Base-by-base conservation (phyloP, 1,140 invertebrate species). In the Leptopilina boulardi region DNA sequence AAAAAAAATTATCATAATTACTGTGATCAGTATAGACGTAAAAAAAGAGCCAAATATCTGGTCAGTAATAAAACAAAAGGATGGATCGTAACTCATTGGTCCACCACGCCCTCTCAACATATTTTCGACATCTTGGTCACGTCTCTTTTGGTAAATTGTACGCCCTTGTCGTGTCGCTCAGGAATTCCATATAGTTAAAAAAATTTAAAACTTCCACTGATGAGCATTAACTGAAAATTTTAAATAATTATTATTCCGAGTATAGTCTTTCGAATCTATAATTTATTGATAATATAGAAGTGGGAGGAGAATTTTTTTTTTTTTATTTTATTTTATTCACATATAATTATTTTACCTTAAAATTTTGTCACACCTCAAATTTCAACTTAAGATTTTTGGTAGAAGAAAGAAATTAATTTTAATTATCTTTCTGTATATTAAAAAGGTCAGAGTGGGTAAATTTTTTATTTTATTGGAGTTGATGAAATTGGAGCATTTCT, bases 1-100 rank as follows among this genome's bases (percentile, higher is more conserved):
- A 9, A 38, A 71, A 26, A 23, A 66, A 74, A 79, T 79, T 74
- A 79, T 47, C 71, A 79, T 79, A 76, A 76, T 79, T 74, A 74
- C 38, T 42, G 74, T 76, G 66, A 76, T 38, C 47, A 51, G 59
- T 76, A 72, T 26, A 66, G 59, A 30, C 13, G 23, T 6, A 66
- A 13, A 26, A 23, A 30, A 34, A 38, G 8, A 38, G 34, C 34
- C 11, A 8, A 51, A 51, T 5, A 51, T 2, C 54, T 59, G 59
- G 23, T 71, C 70, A 26, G 51, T 42, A 71, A 13, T 18, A 79
- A 79, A 59, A 76, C 75, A 74, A 76, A 79, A 74, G 42, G 59
- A 38, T 56, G 6, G 51, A 23, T 56, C 74, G 70, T 79, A 79
- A 79, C 51, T 79, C 74, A 79, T 75, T 13, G 11, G 26, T 15